Base-by-base conservation (phyloP, 2,888 invertebrate species). In the Ophion obscuratus region DNA sequence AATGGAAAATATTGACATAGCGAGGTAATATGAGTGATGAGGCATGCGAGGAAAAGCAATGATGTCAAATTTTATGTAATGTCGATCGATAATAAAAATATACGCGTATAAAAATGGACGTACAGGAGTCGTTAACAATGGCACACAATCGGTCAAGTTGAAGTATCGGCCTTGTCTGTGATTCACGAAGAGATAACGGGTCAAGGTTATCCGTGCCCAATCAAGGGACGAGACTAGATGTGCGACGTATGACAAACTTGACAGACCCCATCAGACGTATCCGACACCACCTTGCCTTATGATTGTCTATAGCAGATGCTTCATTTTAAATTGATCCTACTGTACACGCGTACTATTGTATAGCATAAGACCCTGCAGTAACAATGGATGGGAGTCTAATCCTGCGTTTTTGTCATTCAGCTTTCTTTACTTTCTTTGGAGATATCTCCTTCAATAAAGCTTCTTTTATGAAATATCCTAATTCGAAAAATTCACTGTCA, bases 101-200 rank as follows among this genome's bases (percentile, higher is more conserved):
- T 20, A 24, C 61, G 20, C 9, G 24, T 61, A 20, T 2, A 61
- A 20, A 17, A 61, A 10, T 20, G 24, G 17, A 24, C 9, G 10
- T 10, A 59, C 31, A 59, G 7, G 1, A 31, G 59, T 73, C 71
- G 57, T 62, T 61, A 20, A 64, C 62, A 71, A 75, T 64, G 53
- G 70, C 14, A 88, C 88, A 81, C 89, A 91, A 90, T 89, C 89
- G 89, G 90, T 91, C 91, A 91, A 91, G 91, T 91, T 90, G 91
- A 91, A 89, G 88, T 87, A 86, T 87, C 85, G 88, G 88, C 92
- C 91, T 92, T 91, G 91, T 87, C 87, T 74, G 82, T 85, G 88
- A 86, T 90, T 91, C 83, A 89, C 87, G 79, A 79, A 79, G 73
- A 81, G 88, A 91, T 90, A 92, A 88, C 88, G 86, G 91, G 92